Evolutionary conservation across 1,140 invertebrate genomes (phyloP).

Genomic region (Adoxophyes honmai): DNA sequence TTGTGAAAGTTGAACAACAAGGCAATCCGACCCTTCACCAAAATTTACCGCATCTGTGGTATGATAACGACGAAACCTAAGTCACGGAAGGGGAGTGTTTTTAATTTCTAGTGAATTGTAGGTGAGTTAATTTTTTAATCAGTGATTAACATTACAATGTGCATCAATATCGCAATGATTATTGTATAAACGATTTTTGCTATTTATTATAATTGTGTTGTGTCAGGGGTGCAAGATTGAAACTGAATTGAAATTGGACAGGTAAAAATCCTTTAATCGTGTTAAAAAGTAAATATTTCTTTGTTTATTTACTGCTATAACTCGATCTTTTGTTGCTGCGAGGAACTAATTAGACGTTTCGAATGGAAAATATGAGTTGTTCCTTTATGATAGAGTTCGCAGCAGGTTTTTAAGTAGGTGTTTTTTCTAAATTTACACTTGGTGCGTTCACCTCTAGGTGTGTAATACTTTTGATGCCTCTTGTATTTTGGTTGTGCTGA

Average conservation of each 20-base stretch:
- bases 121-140: conserved; percentile 5
- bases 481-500: conserved; percentile 8
- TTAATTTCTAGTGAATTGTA: conserved; percentile 3
- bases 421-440: conserved; percentile 14
- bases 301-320: neutral
- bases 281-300: conserved; percentile 2
- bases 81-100: conserved; percentile 2
- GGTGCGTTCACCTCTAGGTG: conserved; percentile 5
- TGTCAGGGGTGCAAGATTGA: neutral
- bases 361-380: neutral
- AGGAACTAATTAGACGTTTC: too few relatives aligned
- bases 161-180: neutral
- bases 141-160: neutral
- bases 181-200: neutral
- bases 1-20: neutral
- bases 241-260: neutral
- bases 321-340: neutral
- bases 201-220: neutral
- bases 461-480: conserved; percentile 10
- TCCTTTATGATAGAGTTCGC: neutral
- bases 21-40: neutral
- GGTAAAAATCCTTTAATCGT: conserved; percentile 1
- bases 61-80: neutral
- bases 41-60: conserved; percentile 1
- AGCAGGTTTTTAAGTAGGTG: conserved; percentile 9